Evolutionary conservation across 1,140 invertebrate genomes (phyloP).

Genomic region (Trachymyrmex cornetzi): DNA sequence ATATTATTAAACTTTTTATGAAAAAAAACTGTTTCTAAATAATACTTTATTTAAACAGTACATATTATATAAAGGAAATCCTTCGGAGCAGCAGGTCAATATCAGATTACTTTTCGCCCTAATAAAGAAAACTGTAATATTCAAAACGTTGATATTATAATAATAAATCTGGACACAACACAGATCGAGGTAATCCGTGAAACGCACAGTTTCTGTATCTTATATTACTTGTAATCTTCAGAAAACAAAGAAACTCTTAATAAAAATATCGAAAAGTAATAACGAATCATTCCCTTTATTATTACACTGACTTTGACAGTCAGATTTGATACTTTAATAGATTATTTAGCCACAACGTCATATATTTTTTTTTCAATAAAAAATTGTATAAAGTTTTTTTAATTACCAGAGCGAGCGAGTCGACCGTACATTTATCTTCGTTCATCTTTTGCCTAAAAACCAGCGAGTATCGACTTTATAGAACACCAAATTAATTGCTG

Average conservation of each 20-base stretch:
- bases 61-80: too few relatives aligned
- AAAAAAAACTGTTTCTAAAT: neutral
- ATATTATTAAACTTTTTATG: neutral
- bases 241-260: neutral
- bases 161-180: too few relatives aligned
- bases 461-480: conserved; percentile 35
- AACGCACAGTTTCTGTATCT: too few relatives aligned
- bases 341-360: neutral
- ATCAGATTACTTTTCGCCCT: too few relatives aligned
- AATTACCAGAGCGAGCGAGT: neutral
- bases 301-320: neutral
- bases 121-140: too few relatives aligned
- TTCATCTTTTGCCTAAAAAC: conserved; percentile 16
- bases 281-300: neutral
- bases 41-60: neutral
- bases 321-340: neutral
- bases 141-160: too few relatives aligned
- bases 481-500: conserved; percentile 34
- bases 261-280: neutral
- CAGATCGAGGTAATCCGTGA: too few relatives aligned
- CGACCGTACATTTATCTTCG: neutral
- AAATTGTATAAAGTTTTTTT: neutral
- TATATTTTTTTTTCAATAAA: neutral
- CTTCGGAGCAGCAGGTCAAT: too few relatives aligned
- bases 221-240: neutral